Percentiles rank a stretch among this genome's conserved stretches.
Conservation (phyloP, 1,140 invertebrate genomes). For the Lasaia peninsularis region DNA sequence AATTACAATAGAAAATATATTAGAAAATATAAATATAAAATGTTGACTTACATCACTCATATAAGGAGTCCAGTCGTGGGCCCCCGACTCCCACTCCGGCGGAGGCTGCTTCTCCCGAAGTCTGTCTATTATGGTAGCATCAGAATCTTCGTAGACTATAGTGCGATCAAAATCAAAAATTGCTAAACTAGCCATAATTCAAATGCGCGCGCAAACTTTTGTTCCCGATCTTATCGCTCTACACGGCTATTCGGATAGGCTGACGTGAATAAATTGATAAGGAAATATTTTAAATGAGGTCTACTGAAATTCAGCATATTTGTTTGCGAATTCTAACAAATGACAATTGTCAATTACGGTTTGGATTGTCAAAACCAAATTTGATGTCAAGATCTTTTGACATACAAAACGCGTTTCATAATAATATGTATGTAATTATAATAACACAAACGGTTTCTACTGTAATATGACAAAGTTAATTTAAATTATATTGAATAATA, state of each 20-base stretch:
- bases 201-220: conserved; percentile 36
- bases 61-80: conserved; percentile 64
- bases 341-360: too few relatives aligned
- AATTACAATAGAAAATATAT: neutral
- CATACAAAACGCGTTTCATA: too few relatives aligned
- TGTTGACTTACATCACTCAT: conserved; percentile 61
- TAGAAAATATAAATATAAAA: neutral
- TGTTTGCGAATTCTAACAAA: neutral
- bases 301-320: conserved; percentile 9
- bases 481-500: too few relatives aligned
- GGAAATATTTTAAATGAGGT: neutral
- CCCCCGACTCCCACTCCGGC: conserved; percentile 54
- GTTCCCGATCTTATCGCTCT: neutral
- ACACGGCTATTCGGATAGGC: conserved; percentile 10
- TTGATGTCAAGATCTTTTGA: too few relatives aligned
- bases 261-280: neutral
- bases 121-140: conserved; percentile 62
- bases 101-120: conserved; percentile 57
- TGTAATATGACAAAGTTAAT: too few relatives aligned
- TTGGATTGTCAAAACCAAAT: too few relatives aligned
- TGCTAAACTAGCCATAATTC: conserved; percentile 47
- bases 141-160: conserved; percentile 62
- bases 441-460: too few relatives aligned
- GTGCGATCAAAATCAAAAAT: conserved; percentile 71
- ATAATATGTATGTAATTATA: too few relatives aligned